Conservation (phyloP, 1,140 invertebrate species). For the Ladona fulva region DNA sequence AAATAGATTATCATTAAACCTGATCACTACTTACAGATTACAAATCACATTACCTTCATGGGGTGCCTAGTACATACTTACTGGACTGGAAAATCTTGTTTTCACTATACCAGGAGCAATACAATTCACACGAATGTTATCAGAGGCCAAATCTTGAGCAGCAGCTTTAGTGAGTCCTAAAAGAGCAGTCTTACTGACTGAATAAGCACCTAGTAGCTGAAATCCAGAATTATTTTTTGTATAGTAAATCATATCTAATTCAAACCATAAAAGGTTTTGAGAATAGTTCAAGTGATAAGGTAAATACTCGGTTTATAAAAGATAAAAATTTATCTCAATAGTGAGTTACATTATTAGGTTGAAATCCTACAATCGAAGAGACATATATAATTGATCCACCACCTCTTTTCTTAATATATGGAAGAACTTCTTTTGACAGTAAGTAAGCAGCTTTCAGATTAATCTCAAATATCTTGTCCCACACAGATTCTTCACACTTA, state of each 20-base stretch:
- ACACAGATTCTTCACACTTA: conserved; percentile 66
- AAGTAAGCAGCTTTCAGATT: conserved; percentile 89
- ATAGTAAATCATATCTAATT: conserved; percentile 7
- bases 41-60: no score
- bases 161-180: conserved; percentile 79
- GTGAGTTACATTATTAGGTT: conserved; percentile 66
- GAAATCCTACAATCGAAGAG: conserved; percentile 84
- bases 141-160: conserved; percentile 55
- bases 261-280: no score
- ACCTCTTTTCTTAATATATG: conserved; percentile 66
- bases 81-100: conserved; percentile 77
- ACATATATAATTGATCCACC: conserved; percentile 76
- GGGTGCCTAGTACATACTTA: no score
- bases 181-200: conserved; percentile 88
- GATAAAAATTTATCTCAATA: no score
- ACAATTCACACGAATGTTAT: conserved; percentile 87
- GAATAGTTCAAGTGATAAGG: no score
- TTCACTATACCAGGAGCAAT: conserved; percentile 86
- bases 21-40: no score
- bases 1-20: no score
- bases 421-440: conserved; percentile 77
- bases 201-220: conserved; percentile 81
- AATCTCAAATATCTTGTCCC: conserved; percentile 94
- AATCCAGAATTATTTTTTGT: no score
- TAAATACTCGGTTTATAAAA: no score